Base-by-base conservation (phyloP, 2,888 invertebrate species). In the Heteropelma amictum region DNA sequence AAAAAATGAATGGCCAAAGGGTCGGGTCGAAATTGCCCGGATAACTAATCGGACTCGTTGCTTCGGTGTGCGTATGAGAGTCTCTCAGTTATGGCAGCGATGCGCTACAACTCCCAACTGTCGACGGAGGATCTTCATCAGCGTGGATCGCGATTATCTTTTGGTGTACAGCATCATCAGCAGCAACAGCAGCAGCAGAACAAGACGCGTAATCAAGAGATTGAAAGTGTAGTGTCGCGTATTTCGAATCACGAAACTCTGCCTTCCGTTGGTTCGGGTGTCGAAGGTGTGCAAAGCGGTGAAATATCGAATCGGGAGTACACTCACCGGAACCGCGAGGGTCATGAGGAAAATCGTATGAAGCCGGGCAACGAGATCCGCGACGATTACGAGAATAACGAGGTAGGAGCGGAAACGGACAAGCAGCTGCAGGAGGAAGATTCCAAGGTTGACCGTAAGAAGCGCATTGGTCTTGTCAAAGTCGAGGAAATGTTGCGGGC, bases 31-130 rank as follows among this genome's bases (percentile, higher is more conserved):
- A 38, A 7, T 17, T 58, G 23, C n/a, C 63, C 0, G 42, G 63
- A 45, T 73, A 49, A 58, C n/a, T n/a, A 23, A 14, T 38, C 19
- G 35, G 21, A 19, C 8, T 33, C 6, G 30, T 7, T 14, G 28
- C 10, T 14, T 2, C n/a, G 23, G 10, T 8, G 28, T 14, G 14
- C n/a, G 30, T 23, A 72, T 45, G 28, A n/a, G n/a, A n/a, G n/a
- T n/a, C n/a, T n/a, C n/a, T n/a, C n/a, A n/a, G n/a, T 38, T 12
- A 83, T 83, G 83, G 83, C 87, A 72, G 85, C 85, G 47, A 86
- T 88, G 85, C 86, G 87, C 78, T 88, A 85, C 82, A 86, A 86
- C 82, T 77, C 84, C 17, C 84, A 84, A 71, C 81, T 83, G 53
- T 82, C 83, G 35, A 74, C 83, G 30, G 86, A 87, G 28, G 85